Evolutionary conservation across 2,113 vertebrate genomes (phyloP).

Genomic region (Lampris megalopsis): DNA sequence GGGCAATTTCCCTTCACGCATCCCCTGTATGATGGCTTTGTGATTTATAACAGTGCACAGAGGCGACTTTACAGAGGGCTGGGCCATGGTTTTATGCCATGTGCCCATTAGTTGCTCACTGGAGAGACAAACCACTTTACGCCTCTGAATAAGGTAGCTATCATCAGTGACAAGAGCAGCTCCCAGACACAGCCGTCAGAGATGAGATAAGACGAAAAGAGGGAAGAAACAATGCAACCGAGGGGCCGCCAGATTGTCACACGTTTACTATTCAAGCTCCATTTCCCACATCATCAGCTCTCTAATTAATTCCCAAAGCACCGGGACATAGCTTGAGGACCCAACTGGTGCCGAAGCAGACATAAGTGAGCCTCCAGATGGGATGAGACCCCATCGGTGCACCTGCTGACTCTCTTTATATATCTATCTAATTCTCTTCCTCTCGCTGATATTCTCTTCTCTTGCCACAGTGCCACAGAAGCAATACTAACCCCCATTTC

Average conservation of each 20-base stretch:
- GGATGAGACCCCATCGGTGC: constrained; percentile 27
- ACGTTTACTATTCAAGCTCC: constrained; percentile 52
- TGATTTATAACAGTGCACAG: constrained; percentile 50
- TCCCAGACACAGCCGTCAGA: constrained; percentile 24
- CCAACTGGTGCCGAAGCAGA: constrained; percentile 28
- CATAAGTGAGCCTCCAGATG: constrained; percentile 45
- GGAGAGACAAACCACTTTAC: constrained; percentile 41
- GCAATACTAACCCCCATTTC: constrained; percentile 22
- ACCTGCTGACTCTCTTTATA: constrained; percentile 39
- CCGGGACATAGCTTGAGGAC: constrained; percentile 33
- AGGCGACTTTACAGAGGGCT: constrained; percentile 16
- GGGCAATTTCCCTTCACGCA: constrained; percentile 19
- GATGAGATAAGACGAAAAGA: constrained; percentile 29
- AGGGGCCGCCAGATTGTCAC: constrained; percentile 14
- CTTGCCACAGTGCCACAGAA: constrained; percentile 4
- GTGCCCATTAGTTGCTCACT: constrained; percentile 51
- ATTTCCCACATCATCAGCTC: constrained; percentile 40
- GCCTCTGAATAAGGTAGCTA: constrained; percentile 15
- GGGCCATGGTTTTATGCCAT: constrained; percentile 32
- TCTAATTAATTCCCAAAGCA: constrained; percentile 56
- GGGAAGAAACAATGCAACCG: constrained; percentile 17
- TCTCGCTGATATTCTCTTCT: constrained; percentile 9
- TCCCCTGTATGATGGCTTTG: constrained; percentile 52
- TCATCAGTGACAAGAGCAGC: constrained; percentile 25
- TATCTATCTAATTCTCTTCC: neutral